Conservation (phyloP, 2,797 vertebrate species). For the Muscicapa comitata region DNA sequence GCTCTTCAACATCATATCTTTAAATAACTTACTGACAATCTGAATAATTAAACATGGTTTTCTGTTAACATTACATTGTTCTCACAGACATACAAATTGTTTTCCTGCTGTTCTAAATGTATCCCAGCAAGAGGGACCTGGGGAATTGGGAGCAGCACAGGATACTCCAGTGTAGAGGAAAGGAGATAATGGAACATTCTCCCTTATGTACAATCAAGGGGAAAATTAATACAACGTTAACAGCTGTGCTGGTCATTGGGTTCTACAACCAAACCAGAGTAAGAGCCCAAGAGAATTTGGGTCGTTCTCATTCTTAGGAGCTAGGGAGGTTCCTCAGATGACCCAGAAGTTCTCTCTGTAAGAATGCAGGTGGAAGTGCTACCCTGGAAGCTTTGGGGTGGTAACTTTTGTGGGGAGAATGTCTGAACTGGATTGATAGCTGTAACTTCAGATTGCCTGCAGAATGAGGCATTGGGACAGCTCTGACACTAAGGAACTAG, state of each 20-base stretch:
- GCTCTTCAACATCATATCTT: background rate
- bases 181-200: background rate
- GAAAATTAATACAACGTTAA: background rate
- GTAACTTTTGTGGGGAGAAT: background rate
- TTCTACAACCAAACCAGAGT: background rate
- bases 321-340: background rate
- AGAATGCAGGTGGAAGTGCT: background rate
- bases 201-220: background rate
- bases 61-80: background rate
- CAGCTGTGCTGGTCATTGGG: background rate
- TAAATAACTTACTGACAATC: background rate
- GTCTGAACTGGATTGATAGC: background rate
- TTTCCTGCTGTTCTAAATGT: background rate
- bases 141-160: background rate
- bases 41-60: background rate
- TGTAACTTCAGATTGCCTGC: background rate
- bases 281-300: background rate
- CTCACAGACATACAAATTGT: background rate
- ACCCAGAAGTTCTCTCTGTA: background rate
- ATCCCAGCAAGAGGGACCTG: background rate
- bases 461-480: background rate
- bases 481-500: background rate
- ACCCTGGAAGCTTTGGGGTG: background rate
- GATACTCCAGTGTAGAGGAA: background rate
- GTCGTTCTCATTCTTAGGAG: background rate